Evolutionary conservation across 1,140 invertebrate genomes (phyloP).

Genomic region (Eurosta solidaginis): DNA sequence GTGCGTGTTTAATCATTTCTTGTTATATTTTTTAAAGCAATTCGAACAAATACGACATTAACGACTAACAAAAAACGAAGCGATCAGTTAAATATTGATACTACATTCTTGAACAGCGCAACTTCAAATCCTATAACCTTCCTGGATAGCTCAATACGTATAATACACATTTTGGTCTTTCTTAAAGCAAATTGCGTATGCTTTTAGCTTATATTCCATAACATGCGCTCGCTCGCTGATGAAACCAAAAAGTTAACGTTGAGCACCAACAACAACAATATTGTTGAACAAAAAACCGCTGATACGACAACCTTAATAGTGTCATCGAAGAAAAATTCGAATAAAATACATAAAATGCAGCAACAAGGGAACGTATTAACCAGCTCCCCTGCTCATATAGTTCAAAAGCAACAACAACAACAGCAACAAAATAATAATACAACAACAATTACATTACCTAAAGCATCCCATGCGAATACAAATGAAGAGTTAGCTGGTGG

Average conservation of each 20-base stretch:
- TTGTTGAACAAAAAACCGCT: slow-evolving; percentile 29
- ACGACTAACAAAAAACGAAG: background rate
- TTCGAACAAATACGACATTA: background rate
- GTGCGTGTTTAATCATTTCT: background rate
- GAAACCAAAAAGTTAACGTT: slow-evolving; percentile 52
- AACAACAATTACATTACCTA: slow-evolving; percentile 50
- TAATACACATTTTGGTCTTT: background rate
- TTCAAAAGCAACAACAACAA: slow-evolving; percentile 32
- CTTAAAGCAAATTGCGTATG: background rate
- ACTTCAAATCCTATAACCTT: too few species aligned
- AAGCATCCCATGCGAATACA: slow-evolving; percentile 54
- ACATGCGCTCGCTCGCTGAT: slow-evolving; percentile 55
- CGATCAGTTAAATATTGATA: too few species aligned
- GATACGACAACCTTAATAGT: slow-evolving; percentile 32
- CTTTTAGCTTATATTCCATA: slow-evolving; percentile 30
- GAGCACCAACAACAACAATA: slow-evolving; percentile 38
- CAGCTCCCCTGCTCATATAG: slow-evolving; percentile 42
- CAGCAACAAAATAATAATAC: slow-evolving; percentile 39
- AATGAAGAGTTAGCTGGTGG: slow-evolving; percentile 75
- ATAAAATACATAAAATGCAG: slow-evolving; percentile 31
- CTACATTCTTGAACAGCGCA: too few species aligned
- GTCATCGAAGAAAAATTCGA: background rate
- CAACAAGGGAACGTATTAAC: slow-evolving; percentile 42
- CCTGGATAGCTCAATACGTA: background rate
- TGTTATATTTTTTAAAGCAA: background rate